phyloP scores from a whole-genome alignment of 2,113 vertebrate genomes.

The Oenanthe oenanthe region DNA sequence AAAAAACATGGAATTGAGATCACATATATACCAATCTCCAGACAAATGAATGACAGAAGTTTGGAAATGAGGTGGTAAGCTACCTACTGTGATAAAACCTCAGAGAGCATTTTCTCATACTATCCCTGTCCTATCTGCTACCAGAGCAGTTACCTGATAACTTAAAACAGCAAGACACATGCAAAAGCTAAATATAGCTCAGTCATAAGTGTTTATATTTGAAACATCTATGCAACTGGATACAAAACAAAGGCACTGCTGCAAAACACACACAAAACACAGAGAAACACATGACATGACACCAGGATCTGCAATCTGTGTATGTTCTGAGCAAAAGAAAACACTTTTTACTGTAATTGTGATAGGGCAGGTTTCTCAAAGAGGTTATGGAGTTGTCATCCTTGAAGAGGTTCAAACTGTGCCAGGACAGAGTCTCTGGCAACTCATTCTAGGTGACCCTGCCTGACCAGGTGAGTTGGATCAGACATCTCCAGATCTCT shows the following conservation, averaged over 20 bases:
- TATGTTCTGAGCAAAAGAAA: not conserved
- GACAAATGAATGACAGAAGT: not conserved
- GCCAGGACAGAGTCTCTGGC: not conserved
- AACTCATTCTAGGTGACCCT: not conserved
- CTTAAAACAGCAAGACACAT: not conserved
- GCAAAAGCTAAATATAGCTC: slow-evolving; percentile 17
- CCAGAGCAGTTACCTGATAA: not conserved
- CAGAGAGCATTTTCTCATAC: not conserved
- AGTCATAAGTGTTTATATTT: not conserved
- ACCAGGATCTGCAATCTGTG: not conserved
- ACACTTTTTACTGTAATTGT: not conserved
- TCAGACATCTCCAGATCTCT: not conserved
- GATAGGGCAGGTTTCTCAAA: not conserved
- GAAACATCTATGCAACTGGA: slow-evolving; percentile 29
- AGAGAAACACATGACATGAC: not conserved
- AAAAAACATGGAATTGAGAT: not conserved
- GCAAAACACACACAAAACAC: slow-evolving; percentile 23
- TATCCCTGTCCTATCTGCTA: not conserved
- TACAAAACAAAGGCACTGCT: slow-evolving; percentile 35
- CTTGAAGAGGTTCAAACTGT: not conserved
- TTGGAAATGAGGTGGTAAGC: not conserved
- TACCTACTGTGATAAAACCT: not conserved
- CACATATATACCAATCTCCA: not conserved
- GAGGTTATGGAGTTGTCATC: not conserved
- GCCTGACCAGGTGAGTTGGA: not conserved